phyloP scores from a whole-genome alignment of 2,113 vertebrate genomes.

The Ictalurus furcatus region DNA sequence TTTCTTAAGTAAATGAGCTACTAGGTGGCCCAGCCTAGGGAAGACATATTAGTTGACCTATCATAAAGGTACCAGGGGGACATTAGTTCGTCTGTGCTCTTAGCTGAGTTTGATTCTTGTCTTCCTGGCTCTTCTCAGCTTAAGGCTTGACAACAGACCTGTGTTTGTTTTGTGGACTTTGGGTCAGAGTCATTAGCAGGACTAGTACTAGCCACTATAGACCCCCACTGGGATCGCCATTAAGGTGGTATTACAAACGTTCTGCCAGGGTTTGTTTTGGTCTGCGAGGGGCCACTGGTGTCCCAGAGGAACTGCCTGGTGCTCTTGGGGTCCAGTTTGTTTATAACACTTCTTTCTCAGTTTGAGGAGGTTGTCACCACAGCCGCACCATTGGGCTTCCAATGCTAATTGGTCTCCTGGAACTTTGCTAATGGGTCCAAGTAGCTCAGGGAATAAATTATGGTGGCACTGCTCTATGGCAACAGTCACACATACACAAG shows the following conservation, averaged over 20 bases:
- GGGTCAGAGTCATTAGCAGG: slow-evolving; percentile 67
- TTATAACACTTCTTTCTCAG: slow-evolving; percentile 79
- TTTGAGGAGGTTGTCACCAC: slow-evolving; percentile 81
- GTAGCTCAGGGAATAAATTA: slow-evolving; percentile 78
- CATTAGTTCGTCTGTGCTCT: neutral
- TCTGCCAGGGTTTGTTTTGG: slow-evolving; percentile 78
- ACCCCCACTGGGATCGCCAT: slow-evolving; percentile 73
- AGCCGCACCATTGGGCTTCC: slow-evolving; percentile 75
- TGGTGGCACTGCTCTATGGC: slow-evolving; percentile 63
- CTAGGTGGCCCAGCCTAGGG: slow-evolving; percentile 23
- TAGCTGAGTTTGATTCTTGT: neutral
- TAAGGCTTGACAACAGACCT: slow-evolving; percentile 11
- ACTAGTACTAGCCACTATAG: slow-evolving; percentile 62
- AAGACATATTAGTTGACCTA: neutral
- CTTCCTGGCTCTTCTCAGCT: neutral
- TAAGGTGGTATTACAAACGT: slow-evolving; percentile 72
- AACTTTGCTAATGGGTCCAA: slow-evolving; percentile 82
- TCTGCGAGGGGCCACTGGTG: slow-evolving; percentile 64
- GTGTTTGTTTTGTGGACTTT: slow-evolving; percentile 19
- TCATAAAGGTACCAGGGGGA: slow-evolving; percentile 2
- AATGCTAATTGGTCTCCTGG: slow-evolving; percentile 84
- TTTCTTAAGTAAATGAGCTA: slow-evolving; percentile 60
- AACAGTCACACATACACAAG: slow-evolving; percentile 63
- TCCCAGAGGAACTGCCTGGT: slow-evolving; percentile 68
- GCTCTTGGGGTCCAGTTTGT: slow-evolving; percentile 85